A percentile compares a stretch with the other conserved stretches of the same genome.
Evolutionary conservation across 2,797 vertebrate species (phyloP).

Genomic region (Martes flavigula): DNA sequence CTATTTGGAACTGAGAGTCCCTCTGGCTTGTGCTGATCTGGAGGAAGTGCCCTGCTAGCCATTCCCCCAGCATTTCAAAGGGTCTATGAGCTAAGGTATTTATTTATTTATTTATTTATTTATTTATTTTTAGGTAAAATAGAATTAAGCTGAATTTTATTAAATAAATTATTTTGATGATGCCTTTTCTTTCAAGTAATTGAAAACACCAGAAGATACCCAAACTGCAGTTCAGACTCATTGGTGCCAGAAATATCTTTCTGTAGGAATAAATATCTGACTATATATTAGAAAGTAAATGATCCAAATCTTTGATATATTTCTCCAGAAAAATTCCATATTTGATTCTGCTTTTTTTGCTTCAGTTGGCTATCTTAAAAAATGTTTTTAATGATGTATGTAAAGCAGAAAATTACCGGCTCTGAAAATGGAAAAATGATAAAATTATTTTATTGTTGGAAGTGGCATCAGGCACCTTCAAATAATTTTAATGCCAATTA

Average conservation of each 20-base stretch:
- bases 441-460: conserved; percentile 3
- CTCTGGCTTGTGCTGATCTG: not conserved
- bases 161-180: not conserved
- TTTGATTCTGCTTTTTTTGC: not conserved
- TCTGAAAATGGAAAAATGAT: not conserved
- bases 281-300: not conserved
- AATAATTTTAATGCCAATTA: not conserved
- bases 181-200: not conserved
- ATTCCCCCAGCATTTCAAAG: not conserved
- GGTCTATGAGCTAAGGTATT: too few species aligned
- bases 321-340: not conserved
- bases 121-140: not conserved
- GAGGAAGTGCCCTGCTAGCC: too few species aligned
- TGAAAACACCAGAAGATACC: not conserved
- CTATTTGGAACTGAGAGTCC: not conserved
- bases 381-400: not conserved
- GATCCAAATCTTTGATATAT: not conserved
- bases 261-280: not conserved
- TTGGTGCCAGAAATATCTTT: not conserved
- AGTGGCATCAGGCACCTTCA: not conserved
- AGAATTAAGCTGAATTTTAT: not conserved
- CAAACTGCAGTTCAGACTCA: not conserved
- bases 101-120: too few species aligned
- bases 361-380: not conserved
- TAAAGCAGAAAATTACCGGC: not conserved